Evolutionary conservation across 1,140 invertebrate genomes (phyloP).

Genomic region (Drosophila kohkoa): DNA sequence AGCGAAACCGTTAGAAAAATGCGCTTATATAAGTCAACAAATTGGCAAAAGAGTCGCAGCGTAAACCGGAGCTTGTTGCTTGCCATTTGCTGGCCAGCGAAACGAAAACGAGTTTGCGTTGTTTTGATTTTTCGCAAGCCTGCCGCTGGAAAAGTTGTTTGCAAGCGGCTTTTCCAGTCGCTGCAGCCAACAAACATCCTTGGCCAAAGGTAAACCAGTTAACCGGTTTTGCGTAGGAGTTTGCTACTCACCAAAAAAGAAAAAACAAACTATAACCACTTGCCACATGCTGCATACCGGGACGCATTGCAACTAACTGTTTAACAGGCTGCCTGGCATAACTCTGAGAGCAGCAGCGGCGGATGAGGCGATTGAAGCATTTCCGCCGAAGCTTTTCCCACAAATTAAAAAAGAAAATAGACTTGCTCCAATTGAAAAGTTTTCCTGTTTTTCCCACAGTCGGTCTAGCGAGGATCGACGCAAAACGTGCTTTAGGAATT

Average conservation of each 20-base stretch:
- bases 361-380: constrained; percentile 18
- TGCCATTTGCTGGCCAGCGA: constrained; percentile 59
- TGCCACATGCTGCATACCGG: constrained; percentile 24
- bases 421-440: constrained; percentile 28
- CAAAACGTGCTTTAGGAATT: constrained; percentile 37
- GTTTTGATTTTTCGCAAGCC: constrained; percentile 61
- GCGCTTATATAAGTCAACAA: constrained; percentile 70
- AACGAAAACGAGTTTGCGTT: constrained; percentile 68
- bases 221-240: constrained; percentile 69
- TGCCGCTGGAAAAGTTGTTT: constrained; percentile 65
- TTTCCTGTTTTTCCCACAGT: constrained; percentile 40
- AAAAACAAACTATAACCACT: constrained; percentile 7
- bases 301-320: constrained; percentile 42
- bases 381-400: constrained; percentile 32
- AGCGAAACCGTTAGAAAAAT: constrained; percentile 45
- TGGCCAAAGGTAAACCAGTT: constrained; percentile 81
- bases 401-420: constrained; percentile 17
- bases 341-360: background rate
- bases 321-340: constrained; percentile 9
- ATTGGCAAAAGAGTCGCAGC: constrained; percentile 29
- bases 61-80: constrained; percentile 40
- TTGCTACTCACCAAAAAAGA: constrained; percentile 36
- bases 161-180: constrained; percentile 62
- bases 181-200: constrained; percentile 73
- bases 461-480: constrained; percentile 4